Conservation (phyloP, 2,797 vertebrate species). For the Falco cherrug region DNA sequence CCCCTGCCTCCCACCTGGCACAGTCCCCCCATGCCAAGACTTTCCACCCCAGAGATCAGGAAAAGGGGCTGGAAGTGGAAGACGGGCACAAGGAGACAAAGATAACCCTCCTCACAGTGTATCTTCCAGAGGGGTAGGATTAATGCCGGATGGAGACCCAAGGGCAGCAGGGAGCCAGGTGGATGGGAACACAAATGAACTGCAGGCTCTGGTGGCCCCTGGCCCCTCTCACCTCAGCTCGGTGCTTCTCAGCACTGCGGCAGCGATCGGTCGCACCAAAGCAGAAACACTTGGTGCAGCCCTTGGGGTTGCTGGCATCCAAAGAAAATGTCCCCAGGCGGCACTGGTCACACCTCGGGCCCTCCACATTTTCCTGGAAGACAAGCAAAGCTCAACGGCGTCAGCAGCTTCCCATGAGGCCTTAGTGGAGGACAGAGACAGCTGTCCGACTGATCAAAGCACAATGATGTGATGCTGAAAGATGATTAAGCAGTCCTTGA, state of each 20-base stretch:
- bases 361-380: slow-evolving; percentile 94
- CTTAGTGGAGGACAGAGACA: not conserved
- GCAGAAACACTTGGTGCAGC: slow-evolving; percentile 98
- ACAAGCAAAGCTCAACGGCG: not conserved
- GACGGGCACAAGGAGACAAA: not conserved
- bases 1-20: not conserved
- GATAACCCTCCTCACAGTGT: not conserved
- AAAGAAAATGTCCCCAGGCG: slow-evolving; percentile 91
- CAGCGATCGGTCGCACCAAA: slow-evolving; percentile 95
- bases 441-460: not conserved
- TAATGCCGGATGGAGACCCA: not conserved
- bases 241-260: slow-evolving; percentile 82
- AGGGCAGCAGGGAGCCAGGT: not conserved
- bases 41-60: not conserved
- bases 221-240: slow-evolving; percentile 80
- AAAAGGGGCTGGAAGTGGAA: not conserved
- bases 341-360: slow-evolving; percentile 89
- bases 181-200: not conserved
- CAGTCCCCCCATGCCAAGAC: fast-evolving
- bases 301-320: slow-evolving; percentile 91
- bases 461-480: not conserved
- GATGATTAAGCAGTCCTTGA: not conserved
- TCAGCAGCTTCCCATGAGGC: not conserved
- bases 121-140: not conserved
- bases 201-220: not conserved